Conservation (phyloP, 2,113 vertebrate species). For the Ardeotis arabs region DNA sequence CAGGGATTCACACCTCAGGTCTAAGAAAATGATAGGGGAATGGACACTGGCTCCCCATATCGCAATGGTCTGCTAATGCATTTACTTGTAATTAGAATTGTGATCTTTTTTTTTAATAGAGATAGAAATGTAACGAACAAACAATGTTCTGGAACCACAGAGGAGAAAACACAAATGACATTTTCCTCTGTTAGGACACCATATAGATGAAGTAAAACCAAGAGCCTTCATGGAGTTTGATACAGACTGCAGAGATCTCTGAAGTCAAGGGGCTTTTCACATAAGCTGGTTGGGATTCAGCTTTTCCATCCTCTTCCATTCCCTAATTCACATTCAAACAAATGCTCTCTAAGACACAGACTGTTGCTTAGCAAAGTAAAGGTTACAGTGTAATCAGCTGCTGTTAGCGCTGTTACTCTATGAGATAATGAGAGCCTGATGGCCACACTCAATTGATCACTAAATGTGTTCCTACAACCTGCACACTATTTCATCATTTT, state of each 20-base stretch:
- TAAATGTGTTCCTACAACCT: not conserved
- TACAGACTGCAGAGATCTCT: not conserved
- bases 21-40: not conserved
- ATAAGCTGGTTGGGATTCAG: not conserved
- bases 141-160: not conserved
- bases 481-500: rapidly evolving
- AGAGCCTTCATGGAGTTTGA: not conserved
- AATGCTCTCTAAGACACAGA: not conserved
- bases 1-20: not conserved
- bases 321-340: not conserved
- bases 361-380: not conserved
- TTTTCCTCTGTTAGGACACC: not conserved
- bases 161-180: not conserved
- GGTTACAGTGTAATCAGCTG: not conserved
- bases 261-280: not conserved
- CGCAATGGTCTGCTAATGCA: not conserved
- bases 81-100: not conserved
- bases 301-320: not conserved
- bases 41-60: not conserved
- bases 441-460: not conserved
- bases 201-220: not conserved
- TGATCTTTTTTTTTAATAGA: not conserved
- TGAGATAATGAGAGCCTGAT: not conserved
- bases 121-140: not conserved
- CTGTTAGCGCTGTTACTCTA: not conserved